Base-by-base conservation (phyloP, 2,888 invertebrate genomes). In the Margaritifera margaritifera region DNA sequence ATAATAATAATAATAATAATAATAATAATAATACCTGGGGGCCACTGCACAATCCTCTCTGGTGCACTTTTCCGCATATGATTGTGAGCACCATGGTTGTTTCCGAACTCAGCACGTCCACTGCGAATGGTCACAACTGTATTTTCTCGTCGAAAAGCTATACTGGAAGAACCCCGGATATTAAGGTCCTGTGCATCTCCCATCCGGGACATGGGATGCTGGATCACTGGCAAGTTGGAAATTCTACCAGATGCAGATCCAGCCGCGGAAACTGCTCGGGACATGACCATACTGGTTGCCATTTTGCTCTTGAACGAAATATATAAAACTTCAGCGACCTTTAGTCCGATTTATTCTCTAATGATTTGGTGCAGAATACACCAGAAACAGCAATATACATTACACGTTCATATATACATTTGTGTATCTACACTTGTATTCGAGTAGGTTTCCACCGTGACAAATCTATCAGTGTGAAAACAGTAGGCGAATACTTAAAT, bases 21-120 rank as follows among this genome's bases (percentile, higher is more conserved):
- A 42, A 42, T 42, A 24, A 20, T n/a, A 50, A 22, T 27, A 24
- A 58, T 74, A 81, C 81, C 81, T 77, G 81, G 81, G 1, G 81
- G 81, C 78, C 78, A 81, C 55, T 81, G 79, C 4, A 81, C 67
- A 11, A 81, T 77, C 58, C 79, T 60, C 4, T 81, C 78, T 8
- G 79, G 81, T 11, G 72, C 72, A 56, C 76, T 72, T 66, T 76
- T 74, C 42, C 73, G 27, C 22, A 62, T 51, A 18, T 63, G 63
- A 22, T 52, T 64, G 6, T 64, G 63, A 0, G n/a, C 25, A n/a
- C 67, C 71, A 25, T 59, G 62, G 15, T 31, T 64, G 52, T 56
- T 25, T 6, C 72, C 72, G 3, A 67, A 55, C 20, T 75, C 72
- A 1, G 74, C 69, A 18, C 61, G 27, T n/a, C 74, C 72, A 5